phyloP scores from a whole-genome alignment of 2,888 invertebrate genomes.

The Orthosia gracilis region DNA sequence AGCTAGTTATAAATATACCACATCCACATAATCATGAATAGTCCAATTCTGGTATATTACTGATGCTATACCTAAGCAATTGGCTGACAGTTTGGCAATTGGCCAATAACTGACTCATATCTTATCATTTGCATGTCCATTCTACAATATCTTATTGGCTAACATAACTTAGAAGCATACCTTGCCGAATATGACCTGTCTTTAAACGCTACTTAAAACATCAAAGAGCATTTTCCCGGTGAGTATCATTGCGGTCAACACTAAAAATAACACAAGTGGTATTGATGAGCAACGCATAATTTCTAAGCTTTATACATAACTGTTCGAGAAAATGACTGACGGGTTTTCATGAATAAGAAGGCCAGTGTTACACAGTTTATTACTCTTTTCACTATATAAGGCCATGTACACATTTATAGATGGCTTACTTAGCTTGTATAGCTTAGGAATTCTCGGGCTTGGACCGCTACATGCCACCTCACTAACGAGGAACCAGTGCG shows the following conservation, averaged over 20 bases:
- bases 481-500: slow-evolving; percentile 46
- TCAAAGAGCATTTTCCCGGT: not conserved
- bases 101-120: slow-evolving; percentile 6
- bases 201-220: not conserved
- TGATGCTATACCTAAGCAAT: not conserved
- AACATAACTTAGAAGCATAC: not conserved
- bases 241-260: not conserved
- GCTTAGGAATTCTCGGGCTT: slow-evolving; percentile 34
- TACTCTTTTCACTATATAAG: slow-evolving; percentile 49
- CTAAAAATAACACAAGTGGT: not conserved
- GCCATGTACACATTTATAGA: slow-evolving; percentile 49
- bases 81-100: not conserved
- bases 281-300: slow-evolving; percentile 19
- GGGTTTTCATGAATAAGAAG: slow-evolving; percentile 59
- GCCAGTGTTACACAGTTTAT: slow-evolving; percentile 56
- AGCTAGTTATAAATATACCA: no score
- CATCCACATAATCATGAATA: not conserved
- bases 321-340: slow-evolving; percentile 53
- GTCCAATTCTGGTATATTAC: not conserved
- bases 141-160: not conserved
- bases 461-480: slow-evolving; percentile 32
- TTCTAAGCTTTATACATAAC: slow-evolving; percentile 43
- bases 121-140: not conserved
- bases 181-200: not conserved
- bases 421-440: slow-evolving; percentile 42